Conservation (phyloP, 1,140 invertebrate genomes). For the Nephotettix cincticeps region DNA sequence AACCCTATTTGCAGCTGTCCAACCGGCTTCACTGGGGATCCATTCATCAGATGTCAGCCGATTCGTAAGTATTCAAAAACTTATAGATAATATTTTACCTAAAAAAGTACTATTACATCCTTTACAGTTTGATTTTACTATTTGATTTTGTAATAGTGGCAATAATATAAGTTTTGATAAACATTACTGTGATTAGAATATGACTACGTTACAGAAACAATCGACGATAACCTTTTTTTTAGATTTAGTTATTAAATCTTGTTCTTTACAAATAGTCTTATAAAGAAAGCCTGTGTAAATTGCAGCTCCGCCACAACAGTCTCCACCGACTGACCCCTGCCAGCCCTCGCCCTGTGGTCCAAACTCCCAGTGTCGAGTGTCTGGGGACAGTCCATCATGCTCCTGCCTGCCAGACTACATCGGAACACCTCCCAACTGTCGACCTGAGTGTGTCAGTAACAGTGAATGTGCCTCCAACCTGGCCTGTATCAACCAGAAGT, state of each 20-base stretch:
- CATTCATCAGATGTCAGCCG: conserved; percentile 60
- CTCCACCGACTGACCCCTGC: conserved; percentile 37
- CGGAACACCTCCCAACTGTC: conserved; percentile 45
- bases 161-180: no score
- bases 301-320: conserved; percentile 54
- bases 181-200: no score
- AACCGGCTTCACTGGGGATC: conserved; percentile 60
- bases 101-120: no score
- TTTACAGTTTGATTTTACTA: no score
- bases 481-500: conserved; percentile 48
- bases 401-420: conserved; percentile 48
- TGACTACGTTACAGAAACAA: conserved; percentile 60
- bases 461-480: conserved; percentile 49
- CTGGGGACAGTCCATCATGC: conserved; percentile 46
- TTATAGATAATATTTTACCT: no score
- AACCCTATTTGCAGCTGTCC: conserved; percentile 66
- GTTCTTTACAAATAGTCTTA: no score
- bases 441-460: conserved; percentile 45
- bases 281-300: no score
- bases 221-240: no score
- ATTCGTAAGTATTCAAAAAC: conserved; percentile 50
- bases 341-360: conserved; percentile 49
- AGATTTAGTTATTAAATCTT: no score
- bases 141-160: no score
- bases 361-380: conserved; percentile 48